phyloP scores from a whole-genome alignment of 1,140 invertebrate genomes.

The Araneus ventricosus region DNA sequence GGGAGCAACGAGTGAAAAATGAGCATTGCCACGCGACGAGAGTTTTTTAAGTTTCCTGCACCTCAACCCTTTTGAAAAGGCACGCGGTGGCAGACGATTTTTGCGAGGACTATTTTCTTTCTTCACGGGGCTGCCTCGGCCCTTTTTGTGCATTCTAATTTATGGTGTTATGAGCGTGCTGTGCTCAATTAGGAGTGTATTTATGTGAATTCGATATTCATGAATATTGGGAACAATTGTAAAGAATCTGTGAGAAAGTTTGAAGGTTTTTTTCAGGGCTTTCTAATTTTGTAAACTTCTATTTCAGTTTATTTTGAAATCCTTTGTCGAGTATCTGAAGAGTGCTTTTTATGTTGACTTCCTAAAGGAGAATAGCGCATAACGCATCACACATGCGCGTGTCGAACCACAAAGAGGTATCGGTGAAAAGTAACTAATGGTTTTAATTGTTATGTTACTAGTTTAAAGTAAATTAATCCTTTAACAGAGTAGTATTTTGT shows the following conservation, averaged over 20 bases:
- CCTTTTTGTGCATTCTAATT: neutral
- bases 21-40: constrained; percentile 41
- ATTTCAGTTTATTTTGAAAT: neutral
- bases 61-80: constrained; percentile 29
- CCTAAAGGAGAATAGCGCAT: neutral
- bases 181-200: neutral
- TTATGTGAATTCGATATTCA: constrained; percentile 31
- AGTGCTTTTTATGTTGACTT: neutral
- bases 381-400: no score
- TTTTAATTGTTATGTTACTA: no score
- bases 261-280: neutral
- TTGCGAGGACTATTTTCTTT: neutral
- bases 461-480: no score
- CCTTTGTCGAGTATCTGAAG: neutral
- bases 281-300: neutral
- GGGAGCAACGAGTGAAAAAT: constrained; percentile 51
- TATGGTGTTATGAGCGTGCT: neutral
- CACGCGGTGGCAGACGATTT: neutral
- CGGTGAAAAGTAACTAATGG: no score
- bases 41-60: constrained; percentile 60
- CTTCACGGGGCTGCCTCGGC: neutral
- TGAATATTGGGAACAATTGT: neutral
- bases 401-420: no score
- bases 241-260: constrained; percentile 4
- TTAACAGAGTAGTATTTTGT: no score